Conservation (phyloP, 2,888 invertebrate species). For the Brachynemurus nebulosus region DNA sequence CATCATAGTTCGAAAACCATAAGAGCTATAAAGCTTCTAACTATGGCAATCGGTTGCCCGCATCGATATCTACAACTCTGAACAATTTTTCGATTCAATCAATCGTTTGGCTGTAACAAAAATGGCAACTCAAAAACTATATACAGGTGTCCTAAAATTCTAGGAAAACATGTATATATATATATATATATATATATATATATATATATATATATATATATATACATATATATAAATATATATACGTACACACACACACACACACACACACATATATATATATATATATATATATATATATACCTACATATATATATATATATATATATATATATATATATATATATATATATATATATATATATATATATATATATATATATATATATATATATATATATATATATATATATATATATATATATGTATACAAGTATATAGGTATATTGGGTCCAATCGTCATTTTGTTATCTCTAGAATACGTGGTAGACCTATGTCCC, state of each 20-base stretch:
- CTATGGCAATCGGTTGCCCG: no score
- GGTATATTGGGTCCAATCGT: no score
- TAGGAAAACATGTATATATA: neutral
- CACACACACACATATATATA: neutral
- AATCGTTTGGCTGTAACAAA: no score
- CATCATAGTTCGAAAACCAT: no score
- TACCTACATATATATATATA: neutral
- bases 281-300: neutral
- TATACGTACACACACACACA: neutral
- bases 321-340: neutral
- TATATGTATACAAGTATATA: neutral
- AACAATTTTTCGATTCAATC: no score
- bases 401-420: neutral
- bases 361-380: neutral
- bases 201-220: constrained; percentile 7
- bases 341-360: neutral
- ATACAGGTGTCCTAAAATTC: no score
- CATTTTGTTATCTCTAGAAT: no score
- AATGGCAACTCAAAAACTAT: no score
- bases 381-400: neutral
- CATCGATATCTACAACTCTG: no score
- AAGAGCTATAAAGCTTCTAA: no score
- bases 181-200: constrained; percentile 7
- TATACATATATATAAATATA: constrained; percentile 5
- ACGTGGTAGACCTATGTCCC: no score